phyloP scores from a whole-genome alignment of 2,888 invertebrate species.

The Sphaeridia pumilis region DNA sequence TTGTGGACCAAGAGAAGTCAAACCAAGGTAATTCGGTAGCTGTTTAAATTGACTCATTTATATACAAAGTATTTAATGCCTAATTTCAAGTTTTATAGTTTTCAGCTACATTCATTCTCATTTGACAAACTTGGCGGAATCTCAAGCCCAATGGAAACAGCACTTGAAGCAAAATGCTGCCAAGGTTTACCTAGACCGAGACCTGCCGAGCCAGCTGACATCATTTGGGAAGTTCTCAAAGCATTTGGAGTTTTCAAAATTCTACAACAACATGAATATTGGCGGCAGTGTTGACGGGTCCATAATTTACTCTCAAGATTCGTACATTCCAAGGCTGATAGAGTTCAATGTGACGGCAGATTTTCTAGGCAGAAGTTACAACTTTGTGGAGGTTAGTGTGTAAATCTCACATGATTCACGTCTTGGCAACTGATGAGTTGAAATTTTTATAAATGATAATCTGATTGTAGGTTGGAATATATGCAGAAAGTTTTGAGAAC shows the following conservation, averaged over 20 bases:
- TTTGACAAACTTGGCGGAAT: slow-evolving; percentile 61
- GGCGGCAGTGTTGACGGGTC: slow-evolving; percentile 58
- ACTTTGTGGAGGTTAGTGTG: slow-evolving; percentile 54
- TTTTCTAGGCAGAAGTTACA: slow-evolving; percentile 63
- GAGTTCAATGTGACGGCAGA: slow-evolving; percentile 62
- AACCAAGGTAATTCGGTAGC: slow-evolving; percentile 49
- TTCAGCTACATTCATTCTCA: slow-evolving; percentile 83
- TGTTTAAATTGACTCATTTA: neutral
- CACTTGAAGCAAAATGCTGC: slow-evolving; percentile 44
- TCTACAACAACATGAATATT: slow-evolving; percentile 56
- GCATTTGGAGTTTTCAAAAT: slow-evolving; percentile 58
- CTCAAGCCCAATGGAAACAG: slow-evolving; percentile 62
- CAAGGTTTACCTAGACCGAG: slow-evolving; percentile 7
- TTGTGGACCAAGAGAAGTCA: slow-evolving; percentile 54
- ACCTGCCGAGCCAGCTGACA: slow-evolving; percentile 47
- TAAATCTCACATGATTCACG: neutral
- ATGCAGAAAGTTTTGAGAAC: slow-evolving; percentile 10
- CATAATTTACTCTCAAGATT: slow-evolving; percentile 66
- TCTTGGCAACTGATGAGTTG: neutral
- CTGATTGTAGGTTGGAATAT: slow-evolving; percentile 5
- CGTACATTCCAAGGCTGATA: slow-evolving; percentile 63
- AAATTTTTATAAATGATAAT: neutral
- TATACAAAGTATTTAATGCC: neutral
- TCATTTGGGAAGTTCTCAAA: slow-evolving; percentile 57
- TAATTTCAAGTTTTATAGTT: slow-evolving; percentile 43